Base-by-base conservation (phyloP, 2,888 invertebrate species). In the Myathropa florea region DNA sequence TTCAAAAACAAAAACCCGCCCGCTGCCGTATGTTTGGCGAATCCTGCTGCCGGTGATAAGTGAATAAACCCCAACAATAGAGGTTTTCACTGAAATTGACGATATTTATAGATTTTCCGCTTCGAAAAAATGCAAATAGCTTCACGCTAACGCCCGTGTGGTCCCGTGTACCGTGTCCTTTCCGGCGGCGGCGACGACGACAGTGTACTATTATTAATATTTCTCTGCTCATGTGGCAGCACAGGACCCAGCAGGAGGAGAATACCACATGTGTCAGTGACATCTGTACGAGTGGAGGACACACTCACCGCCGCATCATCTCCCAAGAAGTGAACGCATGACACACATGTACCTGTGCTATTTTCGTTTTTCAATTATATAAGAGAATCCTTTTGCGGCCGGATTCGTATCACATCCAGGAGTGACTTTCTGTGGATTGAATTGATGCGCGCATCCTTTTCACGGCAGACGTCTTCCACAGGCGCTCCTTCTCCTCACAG, bases 391-490 rank as follows among this genome's bases (percentile, higher is more conserved):
- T 82, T 73, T 77, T 82, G 76, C 73, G 68, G 68, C 70, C 57
- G 73, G 39, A 60, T 72, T 83, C 86, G 73, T 67, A 79, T 75
- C 73, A 78, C 70, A 77, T 30, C 7, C 14, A 26, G 46, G 46
- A 23, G 60, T 59, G 65, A 83, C 60, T 26, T 61, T 67, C 55
- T 57, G 28, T 26, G 81, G 18, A 46, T 85, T 82, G 46, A 77
- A 81, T 76, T 76, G 71, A 83, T 78, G 86, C 73, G 63, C 63
- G 83, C 83, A 86, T 85, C 82, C 82, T 82, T 77, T 78, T 57
- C 57, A 53, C 73, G 86, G 78, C 86, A 78, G 78, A 79, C 86
- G 86, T 86, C 86, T 83, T 79, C 61, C 86, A 79, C 83, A 86
- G 78, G 75, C 61, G 60, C 65, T 59, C 0, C 46, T 28, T 28